Base-by-base conservation (phyloP, 2,888 invertebrate species). In the Chymomyza fuscimana region DNA sequence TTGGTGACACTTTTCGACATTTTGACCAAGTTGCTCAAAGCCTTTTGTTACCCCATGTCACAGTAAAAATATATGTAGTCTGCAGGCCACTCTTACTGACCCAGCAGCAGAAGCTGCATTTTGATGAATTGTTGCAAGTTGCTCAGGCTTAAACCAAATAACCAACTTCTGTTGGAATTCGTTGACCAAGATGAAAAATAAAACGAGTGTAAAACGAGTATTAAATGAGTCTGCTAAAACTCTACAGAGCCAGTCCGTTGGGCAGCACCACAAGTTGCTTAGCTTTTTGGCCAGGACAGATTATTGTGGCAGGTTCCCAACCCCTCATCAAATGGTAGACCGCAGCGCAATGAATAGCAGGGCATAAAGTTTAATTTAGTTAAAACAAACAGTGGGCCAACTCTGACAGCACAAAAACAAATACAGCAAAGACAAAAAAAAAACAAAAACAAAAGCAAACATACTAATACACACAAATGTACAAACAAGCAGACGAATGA, bases 291-390 rank as follows among this genome's bases (percentile, higher is more conserved):
- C 54, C 22, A 19, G 10, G 9, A 58, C 58, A 58, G 60, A 60
- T 60, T 60, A 60, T 19, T 54, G 52, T 4, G 52, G 16, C 58
- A 0, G 29, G 29, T 58, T 54, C 7, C 16, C 9, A 25, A 25
- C 4, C 54, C 16, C 10, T 7, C 22, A 1, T 7, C 15, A 29
- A 29, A 58, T 58, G 25, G 15, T 7, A 29, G 19, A 15, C 58
- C 25, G 58, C 58, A 12, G 60, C 72, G 64, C 73, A 84, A 84
- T 84, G 82, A 82, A 88, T 79, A 71, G 73, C 62, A 9, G 15
- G 51, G 73, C 89, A 87, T 84, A 85, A 84, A 84, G 80, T 87
- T 87, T 82, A 76, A 84, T 82, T 84, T 80, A 54, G 73, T 58
- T 15, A 58, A 25, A 58, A 58, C 58, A 58, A 58, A 32, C 58